Conservation (phyloP, 2,797 vertebrate species). For the Carapus acus region DNA sequence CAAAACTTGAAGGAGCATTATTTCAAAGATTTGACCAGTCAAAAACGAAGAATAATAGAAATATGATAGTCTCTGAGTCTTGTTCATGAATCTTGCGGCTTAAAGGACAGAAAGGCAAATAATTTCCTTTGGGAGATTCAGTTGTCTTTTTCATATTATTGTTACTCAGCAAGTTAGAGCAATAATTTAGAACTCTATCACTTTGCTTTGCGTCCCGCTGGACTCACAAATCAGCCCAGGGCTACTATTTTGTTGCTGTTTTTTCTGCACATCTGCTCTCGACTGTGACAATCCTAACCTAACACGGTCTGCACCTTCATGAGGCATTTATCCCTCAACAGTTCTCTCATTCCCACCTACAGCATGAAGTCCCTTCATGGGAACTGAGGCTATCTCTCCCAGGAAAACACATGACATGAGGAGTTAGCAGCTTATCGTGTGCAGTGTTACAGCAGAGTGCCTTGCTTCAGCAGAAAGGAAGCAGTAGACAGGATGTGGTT, state of each 20-base stretch:
- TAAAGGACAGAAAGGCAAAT: no score
- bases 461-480: slow-evolving; percentile 58
- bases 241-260: background rate
- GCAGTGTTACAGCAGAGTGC: slow-evolving; percentile 13
- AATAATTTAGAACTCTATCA: no score
- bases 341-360: no score
- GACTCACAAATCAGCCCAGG: background rate
- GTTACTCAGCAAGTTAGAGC: no score
- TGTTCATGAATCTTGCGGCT: no score
- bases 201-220: background rate
- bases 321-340: background rate
- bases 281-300: background rate
- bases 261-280: no score
- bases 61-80: no score
- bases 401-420: slow-evolving; percentile 12
- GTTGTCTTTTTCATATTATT: no score
- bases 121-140: no score
- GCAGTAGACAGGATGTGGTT: slow-evolving; percentile 73
- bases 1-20: no score
- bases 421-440: slow-evolving; percentile 48
- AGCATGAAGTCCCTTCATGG: background rate
- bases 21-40: no score
- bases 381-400: background rate
- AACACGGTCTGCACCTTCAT: background rate
- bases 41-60: no score